Evolutionary conservation across 2,888 invertebrate species (phyloP), one percentile per base, ranked within the genome.

Genomic region (Thelaira solivaga): DNA sequence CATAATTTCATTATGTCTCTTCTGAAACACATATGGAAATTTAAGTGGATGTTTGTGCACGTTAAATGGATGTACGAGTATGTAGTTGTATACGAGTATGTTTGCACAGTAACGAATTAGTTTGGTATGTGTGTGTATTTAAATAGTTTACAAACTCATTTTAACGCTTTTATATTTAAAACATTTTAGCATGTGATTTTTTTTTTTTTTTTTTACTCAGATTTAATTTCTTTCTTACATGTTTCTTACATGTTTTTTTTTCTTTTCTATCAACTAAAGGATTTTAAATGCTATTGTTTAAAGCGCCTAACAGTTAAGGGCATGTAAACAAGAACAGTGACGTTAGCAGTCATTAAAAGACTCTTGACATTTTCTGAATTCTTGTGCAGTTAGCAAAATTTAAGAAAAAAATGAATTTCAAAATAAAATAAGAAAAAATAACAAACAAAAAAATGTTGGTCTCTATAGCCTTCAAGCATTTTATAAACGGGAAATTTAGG

Each of bases 1-100:
- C 81, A 81, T 80, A 75, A 80, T 75, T 81, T 80, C 74, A 80
- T 81, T 80, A 80, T 77, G 68, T 79, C 74, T 67, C 64, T 55
- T 53, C 59, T 67, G 53, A 61, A 76, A 65, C 49, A 68, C 59
- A 74, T 74, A 74, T 74, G 78, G 64, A 78, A 74, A 74, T 78
- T 74, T 59, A 47, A 69, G 68, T 69, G 22, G 47, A 45, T 61
- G 51, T 31, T 69, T 55, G 24, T 4, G 4, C 11, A 2, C 4
- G 26, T 29, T 34, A 5, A 7, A 1, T 20, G 7, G 0, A 34
- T 6, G 20, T 7, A 18, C 39, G 20, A 61, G 10, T 18, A 13
- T 20, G 13, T 57, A 16, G 55, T n/a, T 53, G 8, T 13, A 13
- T 51, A 4, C 29, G 7, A 11, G 10, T 34, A 2, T 34, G 36